Percentiles rank a stretch among this genome's conserved stretches.
These are phyloP conservation scores for Macaria liturata DNA, from an alignment of 2,888 invertebrate species.

Conservation along the genomic window DNA sequence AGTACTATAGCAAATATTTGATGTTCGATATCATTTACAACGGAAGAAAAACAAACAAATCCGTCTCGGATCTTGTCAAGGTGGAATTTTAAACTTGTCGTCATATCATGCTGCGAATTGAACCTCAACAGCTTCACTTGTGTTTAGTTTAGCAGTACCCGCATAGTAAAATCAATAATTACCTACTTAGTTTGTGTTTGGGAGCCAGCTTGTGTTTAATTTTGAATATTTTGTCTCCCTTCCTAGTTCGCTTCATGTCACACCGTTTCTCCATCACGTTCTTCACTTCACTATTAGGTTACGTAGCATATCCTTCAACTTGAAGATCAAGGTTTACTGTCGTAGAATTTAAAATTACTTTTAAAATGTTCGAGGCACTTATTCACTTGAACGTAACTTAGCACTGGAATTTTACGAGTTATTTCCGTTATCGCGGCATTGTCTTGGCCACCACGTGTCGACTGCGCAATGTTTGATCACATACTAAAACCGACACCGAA, in stretches of 20 bases:
- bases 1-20: constrained; percentile 18
- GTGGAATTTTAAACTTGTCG: background rate
- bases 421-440: constrained; percentile 32
- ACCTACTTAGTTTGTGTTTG: constrained; percentile 70
- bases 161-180: constrained; percentile 36
- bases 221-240: constrained; percentile 67
- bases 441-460: constrained; percentile 58
- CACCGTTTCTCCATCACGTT: constrained; percentile 53
- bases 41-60: constrained; percentile 12
- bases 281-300: constrained; percentile 37
- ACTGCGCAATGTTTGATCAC: constrained; percentile 59
- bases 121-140: constrained; percentile 6
- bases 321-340: constrained; percentile 49
- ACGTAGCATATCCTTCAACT: constrained; percentile 44
- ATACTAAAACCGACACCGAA: constrained; percentile 49
- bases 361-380: constrained; percentile 34
- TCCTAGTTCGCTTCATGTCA: constrained; percentile 66
- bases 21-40: constrained; percentile 15
- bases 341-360: constrained; percentile 30
- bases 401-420: constrained; percentile 21
- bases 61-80: too few relatives aligned
- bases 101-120: constrained; percentile 5
- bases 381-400: constrained; percentile 28
- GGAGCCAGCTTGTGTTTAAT: constrained; percentile 72
- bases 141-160: constrained; percentile 13